Conservation (phyloP, 1,140 invertebrate species). For the Zaprionus davidi region DNA sequence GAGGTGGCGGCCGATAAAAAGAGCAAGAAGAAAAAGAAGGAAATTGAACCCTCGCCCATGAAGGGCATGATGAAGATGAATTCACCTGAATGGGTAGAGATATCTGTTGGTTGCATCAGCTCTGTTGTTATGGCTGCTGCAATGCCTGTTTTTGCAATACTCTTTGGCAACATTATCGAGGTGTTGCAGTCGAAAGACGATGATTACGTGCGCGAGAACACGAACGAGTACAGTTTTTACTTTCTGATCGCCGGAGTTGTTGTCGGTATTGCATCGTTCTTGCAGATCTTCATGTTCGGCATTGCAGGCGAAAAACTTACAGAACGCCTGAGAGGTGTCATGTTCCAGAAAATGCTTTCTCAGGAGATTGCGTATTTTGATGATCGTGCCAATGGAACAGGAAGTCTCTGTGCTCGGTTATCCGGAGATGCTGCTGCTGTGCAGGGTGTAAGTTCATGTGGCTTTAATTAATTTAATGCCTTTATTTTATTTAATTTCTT, state of each 20-base stretch:
- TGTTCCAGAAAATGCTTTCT: slow-evolving; percentile 88
- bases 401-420: slow-evolving; percentile 88
- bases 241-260: slow-evolving; percentile 88
- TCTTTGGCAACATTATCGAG: slow-evolving; percentile 92
- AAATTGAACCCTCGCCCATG: slow-evolving; percentile 78
- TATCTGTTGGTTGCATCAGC: slow-evolving; percentile 88
- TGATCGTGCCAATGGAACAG: slow-evolving; percentile 88
- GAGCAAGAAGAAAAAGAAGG: slow-evolving; percentile 55
- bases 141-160: slow-evolving; percentile 91
- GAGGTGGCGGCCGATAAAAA: slow-evolving; percentile 20
- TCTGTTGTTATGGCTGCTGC: slow-evolving; percentile 89
- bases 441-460: slow-evolving; percentile 87
- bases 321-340: slow-evolving; percentile 86
- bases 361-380: slow-evolving; percentile 92
- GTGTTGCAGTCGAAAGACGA: slow-evolving; percentile 84
- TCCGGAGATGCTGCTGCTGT: slow-evolving; percentile 91
- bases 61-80: slow-evolving; percentile 88
- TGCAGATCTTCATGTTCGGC: slow-evolving; percentile 86
- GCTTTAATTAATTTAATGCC: background rate
- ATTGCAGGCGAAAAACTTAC: slow-evolving; percentile 90
- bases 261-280: slow-evolving; percentile 87
- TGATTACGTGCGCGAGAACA: slow-evolving; percentile 85
- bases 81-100: slow-evolving; percentile 89
- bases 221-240: slow-evolving; percentile 86
- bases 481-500: too few relatives aligned